These are phyloP conservation scores for Orchesella flavescens DNA, from an alignment of 2,888 invertebrate genomes.

Conservation along the genomic window DNA sequence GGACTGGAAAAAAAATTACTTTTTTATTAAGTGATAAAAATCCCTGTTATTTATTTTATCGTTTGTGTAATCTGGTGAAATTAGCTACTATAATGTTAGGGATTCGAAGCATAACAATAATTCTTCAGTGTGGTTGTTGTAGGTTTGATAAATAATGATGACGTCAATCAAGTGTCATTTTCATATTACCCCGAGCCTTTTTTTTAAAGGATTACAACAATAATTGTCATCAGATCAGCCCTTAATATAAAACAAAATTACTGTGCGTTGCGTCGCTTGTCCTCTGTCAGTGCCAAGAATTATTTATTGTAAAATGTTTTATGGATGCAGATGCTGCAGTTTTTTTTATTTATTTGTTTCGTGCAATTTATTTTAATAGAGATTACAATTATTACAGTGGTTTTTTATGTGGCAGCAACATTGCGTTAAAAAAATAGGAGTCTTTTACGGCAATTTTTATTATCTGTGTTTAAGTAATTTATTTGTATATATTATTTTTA, in stretches of 20 bases:
- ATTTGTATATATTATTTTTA: neutral
- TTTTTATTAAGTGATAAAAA: conserved; percentile 54
- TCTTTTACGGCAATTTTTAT: no score
- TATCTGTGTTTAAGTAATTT: neutral
- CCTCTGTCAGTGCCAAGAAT: conserved; percentile 6
- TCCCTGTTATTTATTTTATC: conserved; percentile 52
- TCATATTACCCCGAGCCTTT: no score
- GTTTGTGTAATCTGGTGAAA: conserved; percentile 12
- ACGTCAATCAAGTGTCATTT: no score
- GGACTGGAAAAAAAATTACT: conserved; percentile 53
- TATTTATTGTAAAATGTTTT: neutral
- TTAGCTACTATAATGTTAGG: neutral
- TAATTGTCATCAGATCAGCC: no score
- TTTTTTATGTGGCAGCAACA: no score
- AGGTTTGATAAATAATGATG: neutral
- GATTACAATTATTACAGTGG: no score
- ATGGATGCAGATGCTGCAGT: neutral
- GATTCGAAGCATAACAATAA: neutral
- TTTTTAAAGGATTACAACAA: no score
- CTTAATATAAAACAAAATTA: neutral
- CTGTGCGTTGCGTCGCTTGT: conserved; percentile 4
- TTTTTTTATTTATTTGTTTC: neutral
- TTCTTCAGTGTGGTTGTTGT: neutral
- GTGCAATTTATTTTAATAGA: neutral
- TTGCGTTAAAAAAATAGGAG: neutral